Evolutionary conservation across 2,888 invertebrate species (phyloP), one percentile per base, ranked within the genome.

Genomic region (Thymelicus acteon): DNA sequence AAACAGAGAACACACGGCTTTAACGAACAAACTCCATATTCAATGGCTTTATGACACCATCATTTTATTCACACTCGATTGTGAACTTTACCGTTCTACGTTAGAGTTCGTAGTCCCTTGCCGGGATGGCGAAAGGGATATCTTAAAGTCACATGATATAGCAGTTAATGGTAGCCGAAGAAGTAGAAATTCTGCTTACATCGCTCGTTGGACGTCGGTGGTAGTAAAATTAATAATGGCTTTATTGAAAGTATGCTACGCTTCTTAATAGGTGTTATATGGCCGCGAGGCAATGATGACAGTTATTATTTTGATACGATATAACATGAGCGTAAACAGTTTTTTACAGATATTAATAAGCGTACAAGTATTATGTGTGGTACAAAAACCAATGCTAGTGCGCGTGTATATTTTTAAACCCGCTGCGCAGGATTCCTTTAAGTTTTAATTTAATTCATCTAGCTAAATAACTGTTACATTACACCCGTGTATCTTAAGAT

Each of bases 21-120:
- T 67, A 72, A 64, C 63, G 44, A 67, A 72, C 63, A 72, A 67
- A 72, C 67, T 58, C 54, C 65, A 71, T 66, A 65, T 72, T 63
- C 67, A 72, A 67, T 72, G 66, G 61, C 47, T 72, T 62, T 62
- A 69, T 48, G 37, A 63, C 62, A 68, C 62, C 62, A 39, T 63
- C 37, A 19, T 3, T 39, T 58, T 24, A 6, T 24, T 12, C 6
- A 13, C 63, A 39, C 8, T 12, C 47, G 19, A 57, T 48, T 63
- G 58, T 57, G 44, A 48, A 58, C 69, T 39, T 13, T 63, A 63
- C 12, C 7, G 5, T 48, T 13, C 6, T 6, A 6, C 10, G 0
- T 5, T 63, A 69, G 12, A 48, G 69, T 58, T 39, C 48, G 37
- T 0, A n/a, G 19, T 49, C 19, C 37, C 2, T 15, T 65, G 13